Conservation (phyloP, 2,888 invertebrate genomes). For the Miltochrista miniata region DNA sequence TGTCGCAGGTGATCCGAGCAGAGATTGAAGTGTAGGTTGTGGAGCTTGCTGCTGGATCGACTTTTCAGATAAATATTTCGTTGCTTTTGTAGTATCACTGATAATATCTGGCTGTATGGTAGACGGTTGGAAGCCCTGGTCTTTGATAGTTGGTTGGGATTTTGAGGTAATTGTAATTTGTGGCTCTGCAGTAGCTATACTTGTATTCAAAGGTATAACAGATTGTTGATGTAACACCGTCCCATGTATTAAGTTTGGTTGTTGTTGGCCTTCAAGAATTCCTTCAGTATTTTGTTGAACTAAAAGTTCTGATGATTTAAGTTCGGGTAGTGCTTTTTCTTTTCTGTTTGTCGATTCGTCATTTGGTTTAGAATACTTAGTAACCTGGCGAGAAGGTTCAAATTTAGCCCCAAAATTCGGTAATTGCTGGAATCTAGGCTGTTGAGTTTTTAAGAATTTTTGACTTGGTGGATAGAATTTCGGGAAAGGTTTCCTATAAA, state of each 20-base stretch:
- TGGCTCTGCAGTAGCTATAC: constrained; percentile 9
- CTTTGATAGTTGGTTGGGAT: constrained; percentile 7
- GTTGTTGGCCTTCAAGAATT: not conserved
- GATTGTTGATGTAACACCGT: constrained; percentile 11
- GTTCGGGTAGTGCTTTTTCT: not conserved
- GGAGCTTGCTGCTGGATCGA: not conserved
- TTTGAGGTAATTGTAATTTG: constrained; percentile 13
- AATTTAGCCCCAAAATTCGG: not conserved
- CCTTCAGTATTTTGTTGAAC: not conserved
- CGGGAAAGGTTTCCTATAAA: not conserved
- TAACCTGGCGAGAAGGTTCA: constrained; percentile 3
- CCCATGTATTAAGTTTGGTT: constrained; percentile 9
- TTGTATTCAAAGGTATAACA: constrained; percentile 8
- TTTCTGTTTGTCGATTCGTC: not conserved
- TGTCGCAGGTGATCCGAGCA: not conserved
- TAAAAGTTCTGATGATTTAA: constrained; percentile 4
- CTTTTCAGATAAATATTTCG: not conserved
- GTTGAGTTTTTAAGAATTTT: not conserved
- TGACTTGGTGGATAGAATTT: not conserved
- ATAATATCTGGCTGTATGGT: constrained; percentile 21
- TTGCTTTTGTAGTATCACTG: not conserved
- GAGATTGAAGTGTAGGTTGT: not conserved
- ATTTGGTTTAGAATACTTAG: not conserved
- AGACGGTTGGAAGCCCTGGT: constrained; percentile 27
- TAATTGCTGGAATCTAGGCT: not conserved